Conservation (phyloP, 2,113 vertebrate genomes). For the Eolophus roseicapilla region DNA sequence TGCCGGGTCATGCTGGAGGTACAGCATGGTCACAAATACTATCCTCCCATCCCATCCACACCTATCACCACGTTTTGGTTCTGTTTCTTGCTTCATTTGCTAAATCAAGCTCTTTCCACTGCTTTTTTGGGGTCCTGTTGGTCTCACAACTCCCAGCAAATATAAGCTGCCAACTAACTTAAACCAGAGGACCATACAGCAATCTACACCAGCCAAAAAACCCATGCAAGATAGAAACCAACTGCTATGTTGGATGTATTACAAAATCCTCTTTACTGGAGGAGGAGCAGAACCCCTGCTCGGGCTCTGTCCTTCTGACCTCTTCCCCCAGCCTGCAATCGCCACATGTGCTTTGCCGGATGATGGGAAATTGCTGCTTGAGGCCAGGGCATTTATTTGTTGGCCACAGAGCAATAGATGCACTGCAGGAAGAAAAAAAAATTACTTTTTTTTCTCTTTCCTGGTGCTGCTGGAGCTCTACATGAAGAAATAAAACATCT, state of each 20-base stretch:
- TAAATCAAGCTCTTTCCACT: background rate
- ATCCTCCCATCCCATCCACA: background rate
- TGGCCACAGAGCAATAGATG: background rate
- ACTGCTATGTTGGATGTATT: rapidly evolving
- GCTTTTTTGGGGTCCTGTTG: background rate
- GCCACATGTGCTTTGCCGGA: background rate
- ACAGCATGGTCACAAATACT: rapidly evolving
- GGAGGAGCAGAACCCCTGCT: background rate
- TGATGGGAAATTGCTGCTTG: background rate
- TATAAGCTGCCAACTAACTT: background rate
- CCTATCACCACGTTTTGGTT: rapidly evolving
- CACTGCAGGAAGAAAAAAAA: background rate
- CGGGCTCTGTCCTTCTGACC: background rate
- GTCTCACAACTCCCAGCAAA: background rate
- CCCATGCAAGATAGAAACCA: background rate
- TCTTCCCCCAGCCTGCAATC: background rate
- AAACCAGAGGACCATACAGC: background rate
- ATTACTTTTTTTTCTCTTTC: background rate
- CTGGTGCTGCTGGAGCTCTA: background rate
- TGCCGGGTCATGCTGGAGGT: background rate
- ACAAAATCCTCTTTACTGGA: background rate
- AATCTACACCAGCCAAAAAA: background rate
- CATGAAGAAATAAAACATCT: background rate
- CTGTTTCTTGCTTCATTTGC: rapidly evolving
- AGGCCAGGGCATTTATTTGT: background rate